These are phyloP conservation scores for Dasysyrphus tricinctus DNA, from an alignment of 2,888 invertebrate genomes.

Conservation along the genomic window DNA sequence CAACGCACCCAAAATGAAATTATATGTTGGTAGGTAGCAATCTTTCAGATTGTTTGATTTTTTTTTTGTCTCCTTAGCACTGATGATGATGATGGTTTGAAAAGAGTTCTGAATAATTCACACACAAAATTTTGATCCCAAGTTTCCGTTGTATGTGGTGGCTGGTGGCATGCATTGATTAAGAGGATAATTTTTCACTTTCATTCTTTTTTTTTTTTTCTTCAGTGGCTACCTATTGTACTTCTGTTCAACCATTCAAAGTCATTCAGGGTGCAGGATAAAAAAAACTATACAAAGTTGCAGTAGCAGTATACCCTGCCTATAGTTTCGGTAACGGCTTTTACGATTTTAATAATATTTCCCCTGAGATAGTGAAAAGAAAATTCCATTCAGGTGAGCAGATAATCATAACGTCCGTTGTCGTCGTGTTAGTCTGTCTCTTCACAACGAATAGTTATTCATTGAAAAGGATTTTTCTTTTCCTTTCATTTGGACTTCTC, in stretches of 20 bases:
- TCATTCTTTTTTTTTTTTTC: conserved; percentile 8
- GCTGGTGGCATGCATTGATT: conserved; percentile 69
- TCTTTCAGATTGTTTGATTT: conserved; percentile 16
- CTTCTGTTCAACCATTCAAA: conserved; percentile 65
- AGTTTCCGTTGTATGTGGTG: conserved; percentile 47
- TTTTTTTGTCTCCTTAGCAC: background rate
- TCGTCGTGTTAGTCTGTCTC: background rate
- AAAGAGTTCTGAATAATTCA: conserved; percentile 67
- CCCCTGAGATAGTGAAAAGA: conserved; percentile 37
- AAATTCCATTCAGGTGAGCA: conserved; percentile 71
- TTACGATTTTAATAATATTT: conserved; percentile 40
- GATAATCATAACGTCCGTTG: conserved; percentile 52
- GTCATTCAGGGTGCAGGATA: conserved; percentile 20
- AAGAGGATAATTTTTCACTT: conserved; percentile 74
- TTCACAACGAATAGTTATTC: conserved; percentile 52
- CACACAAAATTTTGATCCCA: conserved; percentile 38
- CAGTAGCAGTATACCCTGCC: conserved; percentile 15
- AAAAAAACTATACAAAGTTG: conserved; percentile 47
- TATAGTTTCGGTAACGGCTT: conserved; percentile 45
- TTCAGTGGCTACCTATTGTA: conserved; percentile 53
- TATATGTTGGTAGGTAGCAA: conserved; percentile 16
- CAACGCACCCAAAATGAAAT: conserved; percentile 46
- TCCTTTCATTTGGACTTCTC: conserved; percentile 28
- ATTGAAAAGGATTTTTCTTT: conserved; percentile 65
- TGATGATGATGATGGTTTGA: background rate